Percentiles rank a stretch among this genome's conserved stretches.
Evolutionary conservation across 1,140 invertebrate species (phyloP).

Genomic region (Scaptodrosophila lebanonensis): DNA sequence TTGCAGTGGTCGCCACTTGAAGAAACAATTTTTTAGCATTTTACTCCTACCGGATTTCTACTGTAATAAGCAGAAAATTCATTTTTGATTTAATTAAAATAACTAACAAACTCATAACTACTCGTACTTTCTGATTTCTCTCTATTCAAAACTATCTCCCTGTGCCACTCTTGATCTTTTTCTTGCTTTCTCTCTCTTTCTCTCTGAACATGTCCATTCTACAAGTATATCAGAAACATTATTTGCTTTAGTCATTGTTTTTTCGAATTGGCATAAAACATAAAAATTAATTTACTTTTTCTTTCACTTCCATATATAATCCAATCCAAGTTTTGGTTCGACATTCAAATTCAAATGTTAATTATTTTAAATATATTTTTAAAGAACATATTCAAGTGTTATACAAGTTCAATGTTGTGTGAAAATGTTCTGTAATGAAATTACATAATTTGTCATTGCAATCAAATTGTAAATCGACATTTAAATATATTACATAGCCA

Average conservation of each 20-base stretch:
- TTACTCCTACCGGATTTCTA: no score
- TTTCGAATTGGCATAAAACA: conserved; percentile 32
- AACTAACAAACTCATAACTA: no score
- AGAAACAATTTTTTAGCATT: no score
- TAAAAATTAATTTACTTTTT: conserved; percentile 33
- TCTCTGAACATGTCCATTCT: conserved; percentile 9
- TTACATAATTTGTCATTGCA: conserved; percentile 55
- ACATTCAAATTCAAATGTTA: conserved; percentile 52
- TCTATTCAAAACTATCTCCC: conserved; percentile 17
- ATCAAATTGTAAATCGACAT: no score
- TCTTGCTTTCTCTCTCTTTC: conserved; percentile 12
- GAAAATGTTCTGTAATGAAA: no score
- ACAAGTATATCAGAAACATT: conserved; percentile 54
- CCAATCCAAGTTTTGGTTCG: conserved; percentile 5
- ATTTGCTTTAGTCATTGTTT: conserved; percentile 53
- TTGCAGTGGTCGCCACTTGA: no score
- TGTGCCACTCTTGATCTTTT: conserved; percentile 9
- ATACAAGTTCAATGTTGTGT: conserved; percentile 65
- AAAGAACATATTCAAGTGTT: conserved; percentile 42
- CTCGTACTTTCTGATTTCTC: conserved; percentile 18
- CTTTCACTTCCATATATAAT: conserved; percentile 5
- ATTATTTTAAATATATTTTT: conserved; percentile 25
- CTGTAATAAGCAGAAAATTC: no score
- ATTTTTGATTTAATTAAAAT: no score
- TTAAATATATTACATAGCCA: no score